Percentiles rank a stretch among this genome's conserved stretches.
Evolutionary conservation across 1,140 invertebrate genomes (phyloP).

Genomic region (Mamestra configurata): DNA sequence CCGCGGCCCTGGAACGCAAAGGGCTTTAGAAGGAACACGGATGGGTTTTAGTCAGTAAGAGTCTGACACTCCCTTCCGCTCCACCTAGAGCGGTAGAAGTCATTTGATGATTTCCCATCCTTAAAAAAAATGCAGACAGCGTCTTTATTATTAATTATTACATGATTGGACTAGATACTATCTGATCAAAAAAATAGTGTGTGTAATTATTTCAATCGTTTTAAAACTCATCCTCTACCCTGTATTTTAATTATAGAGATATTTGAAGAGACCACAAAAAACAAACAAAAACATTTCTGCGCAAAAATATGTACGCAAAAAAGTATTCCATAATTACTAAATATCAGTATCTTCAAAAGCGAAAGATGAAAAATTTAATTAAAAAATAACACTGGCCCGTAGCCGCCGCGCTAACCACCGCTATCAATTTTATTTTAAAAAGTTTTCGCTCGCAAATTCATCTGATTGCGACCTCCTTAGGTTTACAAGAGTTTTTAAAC

Average conservation of each 20-base stretch:
- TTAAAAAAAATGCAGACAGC: no score
- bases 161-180: no score
- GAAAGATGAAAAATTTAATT: slow-evolving; percentile 58
- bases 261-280: slow-evolving; percentile 12
- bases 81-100: no score
- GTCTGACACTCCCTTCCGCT: no score
- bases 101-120: no score
- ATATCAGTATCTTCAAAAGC: slow-evolving; percentile 42
- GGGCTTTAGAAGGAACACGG: no score
- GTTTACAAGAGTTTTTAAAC: slow-evolving; percentile 70
- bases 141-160: no score
- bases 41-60: no score
- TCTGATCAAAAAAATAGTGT: no score
- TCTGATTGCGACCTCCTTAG: slow-evolving; percentile 71
- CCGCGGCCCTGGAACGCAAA: no score
- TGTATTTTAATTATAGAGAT: slow-evolving; percentile 5
- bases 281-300: slow-evolving; percentile 22
- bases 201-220: background rate
- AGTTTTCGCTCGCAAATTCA: slow-evolving; percentile 69
- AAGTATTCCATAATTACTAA: slow-evolving; percentile 43
- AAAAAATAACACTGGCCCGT: slow-evolving; percentile 51
- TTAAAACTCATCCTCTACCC: background rate
- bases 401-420: slow-evolving; percentile 56
- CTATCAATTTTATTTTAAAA: slow-evolving; percentile 73
- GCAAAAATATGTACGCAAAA: slow-evolving; percentile 26